phyloP scores from a whole-genome alignment of 2,888 invertebrate genomes.

The Dolichopus griseipennis region DNA sequence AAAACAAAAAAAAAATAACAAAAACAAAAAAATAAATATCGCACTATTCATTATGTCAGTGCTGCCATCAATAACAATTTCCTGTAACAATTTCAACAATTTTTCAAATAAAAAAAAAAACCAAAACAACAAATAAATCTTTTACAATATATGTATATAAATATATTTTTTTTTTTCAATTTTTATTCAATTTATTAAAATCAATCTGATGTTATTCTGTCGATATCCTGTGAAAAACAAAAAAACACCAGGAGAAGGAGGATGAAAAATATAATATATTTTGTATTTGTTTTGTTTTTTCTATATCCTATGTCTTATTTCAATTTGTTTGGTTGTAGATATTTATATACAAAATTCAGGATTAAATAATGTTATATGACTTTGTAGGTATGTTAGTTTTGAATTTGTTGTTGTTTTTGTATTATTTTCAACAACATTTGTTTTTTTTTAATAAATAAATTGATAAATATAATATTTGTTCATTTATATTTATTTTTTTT shows the following conservation, averaged over 20 bases:
- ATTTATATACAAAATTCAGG: neutral
- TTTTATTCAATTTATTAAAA: conserved; percentile 6
- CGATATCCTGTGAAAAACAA: neutral
- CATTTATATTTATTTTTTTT: too few species aligned
- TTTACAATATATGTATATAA: too few species aligned
- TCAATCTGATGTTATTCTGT: neutral
- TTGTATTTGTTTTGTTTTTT: too few species aligned
- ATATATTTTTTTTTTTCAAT: neutral
- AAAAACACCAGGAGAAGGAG: too few species aligned
- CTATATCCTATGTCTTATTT: too few species aligned
- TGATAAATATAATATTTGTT: neutral
- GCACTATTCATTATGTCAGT: neutral
- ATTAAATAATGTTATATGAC: neutral
- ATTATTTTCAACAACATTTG: neutral
- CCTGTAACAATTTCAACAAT: neutral
- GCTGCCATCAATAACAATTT: neutral
- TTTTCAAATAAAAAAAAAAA: neutral
- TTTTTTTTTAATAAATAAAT: conserved; percentile 4
- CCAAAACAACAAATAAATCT: too few species aligned
- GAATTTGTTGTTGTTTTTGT: neutral
- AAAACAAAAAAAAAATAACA: too few species aligned
- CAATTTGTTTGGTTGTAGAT: neutral
- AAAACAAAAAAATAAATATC: neutral
- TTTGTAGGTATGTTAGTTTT: neutral
- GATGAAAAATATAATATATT: too few species aligned